These are phyloP conservation scores for Episyrphus balteatus DNA, from an alignment of 1,140 invertebrate species.

Conservation along the genomic window DNA sequence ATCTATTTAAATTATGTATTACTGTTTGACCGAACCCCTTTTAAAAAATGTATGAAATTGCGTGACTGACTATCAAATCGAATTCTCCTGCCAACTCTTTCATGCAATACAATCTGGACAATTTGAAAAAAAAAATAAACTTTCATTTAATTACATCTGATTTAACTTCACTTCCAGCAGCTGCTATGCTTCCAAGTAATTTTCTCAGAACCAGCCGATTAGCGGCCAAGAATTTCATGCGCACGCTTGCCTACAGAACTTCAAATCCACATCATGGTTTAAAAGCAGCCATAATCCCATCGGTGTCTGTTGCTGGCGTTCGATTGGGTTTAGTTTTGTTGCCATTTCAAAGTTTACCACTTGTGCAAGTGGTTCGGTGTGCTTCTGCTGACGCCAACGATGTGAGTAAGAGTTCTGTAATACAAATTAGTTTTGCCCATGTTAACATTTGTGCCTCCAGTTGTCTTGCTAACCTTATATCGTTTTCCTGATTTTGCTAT, in stretches of 20 bases:
- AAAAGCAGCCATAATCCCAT: neutral
- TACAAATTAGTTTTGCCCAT: conserved; percentile 8
- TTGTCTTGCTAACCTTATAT: conserved; percentile 6
- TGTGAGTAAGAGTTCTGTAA: conserved; percentile 24
- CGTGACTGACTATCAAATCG: too few species aligned
- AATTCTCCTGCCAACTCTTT: too few species aligned
- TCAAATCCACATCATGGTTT: neutral
- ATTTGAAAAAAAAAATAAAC: too few species aligned
- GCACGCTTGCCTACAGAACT: neutral
- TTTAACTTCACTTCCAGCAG: neutral
- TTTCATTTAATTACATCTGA: too few species aligned
- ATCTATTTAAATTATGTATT: too few species aligned
- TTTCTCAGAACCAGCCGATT: conserved; percentile 2
- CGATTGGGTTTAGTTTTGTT: conserved; percentile 26
- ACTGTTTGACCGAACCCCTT: too few species aligned
- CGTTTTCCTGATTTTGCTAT: neutral
- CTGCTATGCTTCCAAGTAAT: conserved; percentile 6
- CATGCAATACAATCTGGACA: too few species aligned
- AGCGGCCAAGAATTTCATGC: neutral
- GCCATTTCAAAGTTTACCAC: conserved; percentile 11
- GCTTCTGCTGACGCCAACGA: neutral
- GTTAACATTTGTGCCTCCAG: conserved; percentile 2
- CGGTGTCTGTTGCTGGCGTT: neutral
- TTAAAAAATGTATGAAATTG: too few species aligned
- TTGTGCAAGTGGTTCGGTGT: conserved; percentile 4